Evolutionary conservation across 2,888 invertebrate species (phyloP).

Genomic region (Melangyna quadrimaculata): DNA sequence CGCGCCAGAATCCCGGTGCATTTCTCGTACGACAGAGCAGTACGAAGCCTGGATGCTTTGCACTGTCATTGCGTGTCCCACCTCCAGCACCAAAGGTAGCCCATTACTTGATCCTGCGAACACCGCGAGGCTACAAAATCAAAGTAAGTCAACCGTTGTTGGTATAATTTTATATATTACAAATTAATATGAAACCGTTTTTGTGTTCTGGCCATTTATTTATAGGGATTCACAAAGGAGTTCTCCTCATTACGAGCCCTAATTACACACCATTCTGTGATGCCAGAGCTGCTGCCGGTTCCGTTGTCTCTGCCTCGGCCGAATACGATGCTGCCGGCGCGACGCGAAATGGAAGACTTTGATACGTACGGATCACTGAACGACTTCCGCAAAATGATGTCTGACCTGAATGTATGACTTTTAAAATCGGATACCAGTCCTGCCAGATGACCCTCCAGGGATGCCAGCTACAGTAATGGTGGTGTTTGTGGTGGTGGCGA

Average conservation of each 20-base stretch:
- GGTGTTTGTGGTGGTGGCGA: neutral
- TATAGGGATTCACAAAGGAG: conserved; percentile 98
- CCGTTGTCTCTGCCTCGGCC: conserved; percentile 90
- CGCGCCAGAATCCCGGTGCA: conserved; percentile 94
- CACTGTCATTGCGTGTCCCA: conserved; percentile 95
- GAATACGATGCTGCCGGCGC: conserved; percentile 72
- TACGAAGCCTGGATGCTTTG: conserved; percentile 96
- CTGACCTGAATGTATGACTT: conserved; percentile 85
- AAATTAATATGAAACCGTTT: conserved; percentile 57
- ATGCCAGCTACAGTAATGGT: conserved; percentile 9
- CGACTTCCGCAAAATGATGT: conserved; percentile 90
- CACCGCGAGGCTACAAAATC: conserved; percentile 94
- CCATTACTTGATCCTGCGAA: conserved; percentile 95
- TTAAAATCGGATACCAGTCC: conserved; percentile 69
- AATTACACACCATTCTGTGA: conserved; percentile 98
- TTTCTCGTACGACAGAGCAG: conserved; percentile 98
- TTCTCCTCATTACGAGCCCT: conserved; percentile 94
- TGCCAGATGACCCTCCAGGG: conserved; percentile 55
- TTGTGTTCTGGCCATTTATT: conserved; percentile 74
- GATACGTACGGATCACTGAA: conserved; percentile 88
- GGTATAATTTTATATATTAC: conserved; percentile 19
- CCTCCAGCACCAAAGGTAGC: conserved; percentile 90
- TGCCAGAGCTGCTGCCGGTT: conserved; percentile 97
- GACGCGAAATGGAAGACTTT: conserved; percentile 86
- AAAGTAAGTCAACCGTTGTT: conserved; percentile 84